Evolutionary conservation across 2,797 vertebrate species (phyloP).

Genomic region (Uromys caudimaculatus): DNA sequence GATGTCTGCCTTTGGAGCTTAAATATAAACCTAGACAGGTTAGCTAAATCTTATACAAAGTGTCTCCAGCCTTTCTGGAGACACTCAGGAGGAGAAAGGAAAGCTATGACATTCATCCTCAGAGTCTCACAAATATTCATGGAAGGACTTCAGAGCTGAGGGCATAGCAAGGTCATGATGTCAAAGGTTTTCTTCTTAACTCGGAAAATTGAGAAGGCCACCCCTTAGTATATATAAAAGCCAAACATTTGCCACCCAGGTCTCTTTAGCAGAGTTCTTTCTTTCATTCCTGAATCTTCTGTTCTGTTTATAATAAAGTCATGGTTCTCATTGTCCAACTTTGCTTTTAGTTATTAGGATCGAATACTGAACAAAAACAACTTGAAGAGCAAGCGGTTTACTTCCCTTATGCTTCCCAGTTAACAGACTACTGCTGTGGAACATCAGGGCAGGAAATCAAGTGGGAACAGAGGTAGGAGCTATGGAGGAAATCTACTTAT

Average conservation of each 20-base stretch:
- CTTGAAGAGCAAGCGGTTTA: not conserved
- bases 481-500: not conserved
- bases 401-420: not conserved
- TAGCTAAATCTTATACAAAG: not conserved
- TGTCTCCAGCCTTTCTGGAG: not conserved
- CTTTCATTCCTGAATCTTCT: not conserved
- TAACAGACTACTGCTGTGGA: not conserved
- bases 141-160: not conserved
- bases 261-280: not conserved
- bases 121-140: not conserved
- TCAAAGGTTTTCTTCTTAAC: not conserved
- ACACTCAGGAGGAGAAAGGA: not conserved
- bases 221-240: not conserved
- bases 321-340: not conserved
- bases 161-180: not conserved
- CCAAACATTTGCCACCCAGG: no score
- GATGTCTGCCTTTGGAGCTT: constrained; percentile 3
- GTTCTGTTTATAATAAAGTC: not conserved
- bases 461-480: not conserved
- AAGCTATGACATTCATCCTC: not conserved
- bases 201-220: not conserved
- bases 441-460: not conserved
- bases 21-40: not conserved
- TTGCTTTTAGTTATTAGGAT: not conserved
- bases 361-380: not conserved